Conservation (phyloP, 2,888 invertebrate genomes). For the Ypsolopha sequella region DNA sequence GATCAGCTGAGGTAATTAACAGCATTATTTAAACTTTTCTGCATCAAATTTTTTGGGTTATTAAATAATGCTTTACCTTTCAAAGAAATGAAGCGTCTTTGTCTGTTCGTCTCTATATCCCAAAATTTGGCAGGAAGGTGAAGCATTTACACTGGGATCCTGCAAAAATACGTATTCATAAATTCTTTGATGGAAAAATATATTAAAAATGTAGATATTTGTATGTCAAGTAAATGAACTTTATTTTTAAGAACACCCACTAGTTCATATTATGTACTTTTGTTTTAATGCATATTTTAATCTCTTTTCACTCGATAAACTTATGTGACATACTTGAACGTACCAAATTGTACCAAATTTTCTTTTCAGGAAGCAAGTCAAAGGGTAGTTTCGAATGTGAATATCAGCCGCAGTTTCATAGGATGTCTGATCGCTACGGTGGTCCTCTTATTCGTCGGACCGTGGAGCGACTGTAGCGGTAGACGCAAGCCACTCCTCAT, state of each 20-base stretch:
- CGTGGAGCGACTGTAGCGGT: constrained; percentile 74
- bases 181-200: no score
- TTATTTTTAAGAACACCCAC: no score
- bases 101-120: no score
- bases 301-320: background rate
- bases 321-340: background rate
- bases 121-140: background rate
- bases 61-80: no score
- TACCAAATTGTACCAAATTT: no score
- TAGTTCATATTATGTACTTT: no score
- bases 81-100: no score
- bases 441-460: constrained; percentile 69
- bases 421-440: constrained; percentile 71
- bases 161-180: background rate
- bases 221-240: no score
- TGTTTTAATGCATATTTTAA: no score
- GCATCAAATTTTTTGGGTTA: background rate
- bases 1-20: constrained; percentile 37
- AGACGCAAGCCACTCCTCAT: constrained; percentile 70
- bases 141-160: background rate
- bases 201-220: no score
- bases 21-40: no score
- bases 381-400: constrained; percentile 75
- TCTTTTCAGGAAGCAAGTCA: constrained; percentile 58
- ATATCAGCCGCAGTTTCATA: constrained; percentile 70